Base-by-base conservation (phyloP, 1,140 invertebrate species). In the Nixonia krombeini region DNA sequence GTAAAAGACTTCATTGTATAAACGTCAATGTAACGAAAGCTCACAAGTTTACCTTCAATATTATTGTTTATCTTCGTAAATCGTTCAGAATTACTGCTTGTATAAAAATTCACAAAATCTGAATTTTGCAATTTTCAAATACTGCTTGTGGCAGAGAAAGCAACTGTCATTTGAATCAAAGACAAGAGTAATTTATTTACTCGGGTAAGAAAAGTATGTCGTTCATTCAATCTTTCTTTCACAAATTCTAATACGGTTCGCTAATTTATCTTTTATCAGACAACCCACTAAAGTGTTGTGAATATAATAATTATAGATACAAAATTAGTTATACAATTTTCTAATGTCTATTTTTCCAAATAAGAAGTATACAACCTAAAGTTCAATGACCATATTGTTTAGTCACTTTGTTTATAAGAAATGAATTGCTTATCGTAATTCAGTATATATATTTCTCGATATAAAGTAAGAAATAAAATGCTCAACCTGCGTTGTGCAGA, bases 251-350 rank as follows among this genome's bases (percentile, higher is more conserved):
- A 18, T 2, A 40, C 13, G n/a, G 28, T 40, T 55, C 15, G 1
- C 15, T 33, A 46, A 26, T 55, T 44, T 44, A 21, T 13, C 31
- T 16, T 45, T 16, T 25, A 5, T 15, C 17, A 12, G 38, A 6
- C 18, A 46, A 47, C 7, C 25, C 33, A 40, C 49, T 31, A 46
- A 59, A 42, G 18, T 51, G 6, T 68, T 56, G 25, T 76, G 31
- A 72, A 73, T 70, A 70, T 55, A 80, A 81, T 80, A 82, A 81
- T 79, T 81, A 77, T 69, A 71, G 70, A 81, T 82, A 80, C 51
- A 81, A 82, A 82, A 81, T 81, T 75, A 79, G 50, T 68, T 77
- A 74, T 80, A 80, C 65, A 74, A 72, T 70, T 72, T 3, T 26
- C 63, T 73, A 77, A 41, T 59, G 49, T 52, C 72, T 76, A 79